Percentiles rank a stretch among this genome's conserved stretches.
Evolutionary conservation across 2,888 invertebrate genomes (phyloP).

Genomic region (Chrysolina haemoptera): DNA sequence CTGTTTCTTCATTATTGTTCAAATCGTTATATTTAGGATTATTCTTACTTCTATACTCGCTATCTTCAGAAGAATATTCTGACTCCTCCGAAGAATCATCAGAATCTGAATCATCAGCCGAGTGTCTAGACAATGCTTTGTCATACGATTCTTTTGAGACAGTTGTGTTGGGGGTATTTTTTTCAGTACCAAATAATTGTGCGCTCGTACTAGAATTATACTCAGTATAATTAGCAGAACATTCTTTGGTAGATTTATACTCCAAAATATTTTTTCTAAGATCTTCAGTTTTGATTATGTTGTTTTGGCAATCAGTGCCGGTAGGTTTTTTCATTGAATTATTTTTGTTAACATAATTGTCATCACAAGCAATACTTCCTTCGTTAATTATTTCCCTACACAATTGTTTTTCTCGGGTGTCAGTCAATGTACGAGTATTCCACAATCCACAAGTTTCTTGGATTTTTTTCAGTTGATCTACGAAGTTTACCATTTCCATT

Average conservation of each 20-base stretch:
- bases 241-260: not conserved
- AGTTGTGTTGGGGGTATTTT: not conserved
- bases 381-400: too few species aligned
- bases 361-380: not conserved
- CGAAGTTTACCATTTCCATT: constrained; percentile 56
- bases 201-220: constrained; percentile 62
- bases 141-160: not conserved
- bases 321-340: not conserved
- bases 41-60: constrained; percentile 43
- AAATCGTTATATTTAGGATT: constrained; percentile 40
- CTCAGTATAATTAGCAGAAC: constrained; percentile 64
- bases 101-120: constrained; percentile 13
- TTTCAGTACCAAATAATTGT: constrained; percentile 23
- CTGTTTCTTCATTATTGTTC: constrained; percentile 48
- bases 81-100: constrained; percentile 37
- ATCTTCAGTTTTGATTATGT: not conserved
- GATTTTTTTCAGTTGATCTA: constrained; percentile 52
- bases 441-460: constrained; percentile 54
- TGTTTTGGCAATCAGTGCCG: not conserved
- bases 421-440: constrained; percentile 32
- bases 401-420: not conserved
- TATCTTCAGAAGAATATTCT: constrained; percentile 39
- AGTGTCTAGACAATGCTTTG: constrained; percentile 6
- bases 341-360: not conserved
- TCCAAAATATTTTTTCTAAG: constrained; percentile 24